A percentile compares a stretch with the other conserved stretches of the same genome.
phyloP scores from a whole-genome alignment of 2,113 vertebrate species.

The Pogona vitticeps region DNA sequence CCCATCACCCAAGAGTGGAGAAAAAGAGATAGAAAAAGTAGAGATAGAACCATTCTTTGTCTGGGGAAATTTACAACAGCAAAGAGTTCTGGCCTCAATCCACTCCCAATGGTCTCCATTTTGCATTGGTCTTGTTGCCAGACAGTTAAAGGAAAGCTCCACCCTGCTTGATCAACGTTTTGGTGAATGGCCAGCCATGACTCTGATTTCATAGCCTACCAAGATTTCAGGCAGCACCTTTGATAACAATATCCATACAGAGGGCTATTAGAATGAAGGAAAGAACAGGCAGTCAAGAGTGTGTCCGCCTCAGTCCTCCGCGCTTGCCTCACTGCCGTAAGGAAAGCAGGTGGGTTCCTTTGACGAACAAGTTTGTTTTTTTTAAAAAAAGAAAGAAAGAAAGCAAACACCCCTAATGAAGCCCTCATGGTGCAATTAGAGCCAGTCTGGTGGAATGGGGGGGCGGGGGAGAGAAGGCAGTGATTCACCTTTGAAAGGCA shows the following conservation, averaged over 20 bases:
- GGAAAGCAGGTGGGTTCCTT: conserved; percentile 47
- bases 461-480: conserved; percentile 13
- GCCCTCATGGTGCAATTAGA: conserved; percentile 65
- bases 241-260: conserved; percentile 10
- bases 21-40: too few relatives aligned
- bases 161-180: not conserved
- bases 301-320: not conserved
- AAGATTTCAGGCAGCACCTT: not conserved
- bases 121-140: not conserved
- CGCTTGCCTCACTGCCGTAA: not conserved
- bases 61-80: not conserved
- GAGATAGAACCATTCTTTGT: not conserved
- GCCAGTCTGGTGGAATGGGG: conserved; percentile 67
- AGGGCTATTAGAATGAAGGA: not conserved
- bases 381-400: conserved; percentile 48
- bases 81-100: not conserved
- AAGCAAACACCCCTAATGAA: conserved; percentile 61
- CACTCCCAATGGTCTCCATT: not conserved
- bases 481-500: conserved; percentile 29
- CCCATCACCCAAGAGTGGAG: too few relatives aligned
- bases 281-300: not conserved
- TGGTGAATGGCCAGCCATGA: not conserved
- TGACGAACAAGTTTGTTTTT: conserved; percentile 51
- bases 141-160: not conserved
- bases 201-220: conserved; percentile 6